These are phyloP conservation scores for Eudyptes chrysolophus DNA, from an alignment of 2,113 vertebrate genomes.

Conservation along the genomic window DNA sequence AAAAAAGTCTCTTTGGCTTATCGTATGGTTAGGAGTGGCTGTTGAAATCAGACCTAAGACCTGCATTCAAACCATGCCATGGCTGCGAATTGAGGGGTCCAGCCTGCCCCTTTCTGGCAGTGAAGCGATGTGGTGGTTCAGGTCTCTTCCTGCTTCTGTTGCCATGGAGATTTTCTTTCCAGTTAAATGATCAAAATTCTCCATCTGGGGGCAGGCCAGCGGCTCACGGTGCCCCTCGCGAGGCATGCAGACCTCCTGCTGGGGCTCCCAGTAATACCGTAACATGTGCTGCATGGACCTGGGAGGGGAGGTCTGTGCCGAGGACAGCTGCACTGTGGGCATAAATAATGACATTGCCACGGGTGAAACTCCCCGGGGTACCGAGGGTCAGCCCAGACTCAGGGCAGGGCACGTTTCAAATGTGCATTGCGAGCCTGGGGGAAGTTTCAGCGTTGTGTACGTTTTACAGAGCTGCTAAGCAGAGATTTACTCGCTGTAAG, in stretches of 20 bases:
- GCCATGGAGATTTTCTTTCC: conserved; percentile 9
- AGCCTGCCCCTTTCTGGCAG: not conserved
- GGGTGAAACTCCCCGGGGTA: not conserved
- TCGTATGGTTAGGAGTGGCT: not conserved
- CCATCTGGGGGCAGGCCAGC: not conserved
- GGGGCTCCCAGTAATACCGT: not conserved
- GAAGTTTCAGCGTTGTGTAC: rapidly evolving
- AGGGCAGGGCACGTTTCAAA: not conserved
- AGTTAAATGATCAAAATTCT: not conserved
- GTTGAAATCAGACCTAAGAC: not conserved
- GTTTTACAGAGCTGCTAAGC: not conserved
- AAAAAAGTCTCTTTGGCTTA: not conserved
- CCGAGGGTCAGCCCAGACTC: not conserved
- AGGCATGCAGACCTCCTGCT: not conserved
- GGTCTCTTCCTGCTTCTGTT: not conserved
- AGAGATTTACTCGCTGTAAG: not conserved
- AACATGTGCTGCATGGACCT: not conserved
- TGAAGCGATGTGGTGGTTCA: not conserved
- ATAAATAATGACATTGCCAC: not conserved
- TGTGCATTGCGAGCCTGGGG: not conserved
- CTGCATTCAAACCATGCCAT: not conserved
- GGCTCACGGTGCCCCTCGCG: rapidly evolving
- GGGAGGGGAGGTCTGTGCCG: not conserved
- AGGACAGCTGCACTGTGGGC: not conserved
- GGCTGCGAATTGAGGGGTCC: rapidly evolving